A percentile compares a stretch with the other conserved stretches of the same genome.
phyloP scores from a whole-genome alignment of 1,140 invertebrate genomes.

The Plectus sambesii region DNA sequence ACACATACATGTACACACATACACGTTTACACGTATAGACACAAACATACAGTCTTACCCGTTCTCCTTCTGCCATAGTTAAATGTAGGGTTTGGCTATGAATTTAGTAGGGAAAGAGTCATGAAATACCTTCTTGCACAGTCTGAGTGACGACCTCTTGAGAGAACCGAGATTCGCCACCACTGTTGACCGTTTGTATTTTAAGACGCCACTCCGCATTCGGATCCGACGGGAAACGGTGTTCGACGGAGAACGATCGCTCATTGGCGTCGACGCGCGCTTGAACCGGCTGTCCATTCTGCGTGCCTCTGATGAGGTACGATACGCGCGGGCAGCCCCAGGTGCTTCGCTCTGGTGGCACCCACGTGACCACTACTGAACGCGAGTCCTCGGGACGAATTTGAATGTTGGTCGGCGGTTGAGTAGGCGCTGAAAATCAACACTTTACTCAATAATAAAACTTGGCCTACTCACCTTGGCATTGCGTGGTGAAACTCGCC shows the following conservation, averaged over 20 bases:
- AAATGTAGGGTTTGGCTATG: background rate
- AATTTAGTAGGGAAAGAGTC: background rate
- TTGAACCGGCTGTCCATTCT: slow-evolving; percentile 15
- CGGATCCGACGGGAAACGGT: background rate
- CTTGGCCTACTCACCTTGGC: slow-evolving; percentile 23
- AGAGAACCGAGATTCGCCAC: background rate
- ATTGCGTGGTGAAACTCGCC: slow-evolving; percentile 19
- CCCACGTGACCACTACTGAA: background rate
- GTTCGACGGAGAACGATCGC: background rate
- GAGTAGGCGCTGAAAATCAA: slow-evolving; percentile 19
- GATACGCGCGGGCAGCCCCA: slow-evolving; percentile 15
- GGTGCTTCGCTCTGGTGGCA: background rate
- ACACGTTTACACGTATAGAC: background rate
- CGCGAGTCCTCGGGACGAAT: slow-evolving; percentile 15
- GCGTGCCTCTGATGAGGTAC: slow-evolving; percentile 23
- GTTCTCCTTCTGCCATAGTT: no score
- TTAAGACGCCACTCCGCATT: background rate
- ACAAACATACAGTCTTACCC: no score
- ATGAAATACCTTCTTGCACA: background rate
- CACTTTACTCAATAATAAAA: background rate
- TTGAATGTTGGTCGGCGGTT: slow-evolving; percentile 20
- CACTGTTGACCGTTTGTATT: slow-evolving; percentile 1
- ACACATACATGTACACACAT: background rate
- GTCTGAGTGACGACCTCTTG: background rate
- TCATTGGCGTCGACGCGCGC: background rate